Evolutionary conservation across 1,140 invertebrate genomes (phyloP).

Genomic region (Capitella teleta): DNA sequence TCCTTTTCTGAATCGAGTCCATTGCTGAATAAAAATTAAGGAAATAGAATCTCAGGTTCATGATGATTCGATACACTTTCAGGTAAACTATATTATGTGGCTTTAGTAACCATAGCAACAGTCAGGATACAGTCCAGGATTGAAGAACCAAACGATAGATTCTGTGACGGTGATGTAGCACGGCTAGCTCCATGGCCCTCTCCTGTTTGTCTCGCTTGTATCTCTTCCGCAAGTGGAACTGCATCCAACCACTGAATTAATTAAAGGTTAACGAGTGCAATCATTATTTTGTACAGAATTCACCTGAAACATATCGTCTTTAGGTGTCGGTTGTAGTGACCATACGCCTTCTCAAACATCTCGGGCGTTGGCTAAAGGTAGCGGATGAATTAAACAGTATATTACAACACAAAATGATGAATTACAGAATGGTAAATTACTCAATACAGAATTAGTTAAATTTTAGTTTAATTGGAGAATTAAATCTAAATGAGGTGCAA

Average conservation of each 20-base stretch:
- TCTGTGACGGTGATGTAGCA: background rate
- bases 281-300: background rate
- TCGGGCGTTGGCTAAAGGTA: conserved; percentile 29
- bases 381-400: too few species aligned
- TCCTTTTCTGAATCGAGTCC: background rate
- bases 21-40: too few species aligned
- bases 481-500: too few species aligned
- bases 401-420: too few species aligned
- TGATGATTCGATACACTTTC: too few species aligned
- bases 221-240: background rate
- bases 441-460: too few species aligned
- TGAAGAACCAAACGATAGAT: background rate
- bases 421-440: too few species aligned
- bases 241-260: background rate
- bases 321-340: conserved; percentile 31
- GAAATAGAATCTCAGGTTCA: too few species aligned
- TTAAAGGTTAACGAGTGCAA: background rate
- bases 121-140: background rate
- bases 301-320: conserved; percentile 27
- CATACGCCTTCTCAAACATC: conserved; percentile 31
- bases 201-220: background rate
- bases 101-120: too few species aligned
- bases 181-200: background rate
- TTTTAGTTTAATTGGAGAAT: too few species aligned
- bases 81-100: too few species aligned